phyloP scores from a whole-genome alignment of 2,888 invertebrate species.

The Cyclophora punctaria region DNA sequence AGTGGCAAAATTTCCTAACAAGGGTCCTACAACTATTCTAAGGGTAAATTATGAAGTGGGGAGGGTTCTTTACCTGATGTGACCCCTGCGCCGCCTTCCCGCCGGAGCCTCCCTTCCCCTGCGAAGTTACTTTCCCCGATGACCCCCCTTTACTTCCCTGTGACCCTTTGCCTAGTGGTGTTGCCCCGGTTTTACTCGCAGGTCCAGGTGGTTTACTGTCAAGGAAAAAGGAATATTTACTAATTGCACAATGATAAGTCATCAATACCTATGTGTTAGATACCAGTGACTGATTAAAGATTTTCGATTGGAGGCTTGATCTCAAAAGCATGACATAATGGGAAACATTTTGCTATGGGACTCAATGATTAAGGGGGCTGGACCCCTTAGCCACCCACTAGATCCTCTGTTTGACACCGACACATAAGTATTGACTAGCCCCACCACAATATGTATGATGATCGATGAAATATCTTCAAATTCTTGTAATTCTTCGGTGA shows the following conservation, averaged over 20 bases:
- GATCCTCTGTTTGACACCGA: too few species aligned
- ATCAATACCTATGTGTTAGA: too few species aligned
- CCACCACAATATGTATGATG: too few species aligned
- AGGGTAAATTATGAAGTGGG: not conserved
- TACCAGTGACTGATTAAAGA: too few species aligned
- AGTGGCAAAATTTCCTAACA: not conserved
- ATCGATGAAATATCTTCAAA: too few species aligned
- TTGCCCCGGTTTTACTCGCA: conserved; percentile 68
- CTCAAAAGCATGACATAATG: too few species aligned
- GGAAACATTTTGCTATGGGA: too few species aligned
- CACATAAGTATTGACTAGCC: too few species aligned
- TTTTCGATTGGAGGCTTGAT: not conserved
- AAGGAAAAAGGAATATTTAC: conserved; percentile 30
- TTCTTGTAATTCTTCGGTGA: too few species aligned
- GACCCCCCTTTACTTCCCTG: conserved; percentile 32
- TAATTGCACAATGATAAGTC: too few species aligned
- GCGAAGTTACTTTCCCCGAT: conserved; percentile 37
- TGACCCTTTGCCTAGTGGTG: conserved; percentile 47
- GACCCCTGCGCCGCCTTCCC: conserved; percentile 42
- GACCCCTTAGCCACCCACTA: too few species aligned
- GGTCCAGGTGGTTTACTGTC: conserved; percentile 72
- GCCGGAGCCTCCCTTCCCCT: conserved; percentile 44
- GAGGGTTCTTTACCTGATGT: conserved; percentile 39
- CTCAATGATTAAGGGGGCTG: too few species aligned
- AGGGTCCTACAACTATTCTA: not conserved